Evolutionary conservation across 2,113 vertebrate species (phyloP).

Genomic region (Psilopogon haemacephalus): DNA sequence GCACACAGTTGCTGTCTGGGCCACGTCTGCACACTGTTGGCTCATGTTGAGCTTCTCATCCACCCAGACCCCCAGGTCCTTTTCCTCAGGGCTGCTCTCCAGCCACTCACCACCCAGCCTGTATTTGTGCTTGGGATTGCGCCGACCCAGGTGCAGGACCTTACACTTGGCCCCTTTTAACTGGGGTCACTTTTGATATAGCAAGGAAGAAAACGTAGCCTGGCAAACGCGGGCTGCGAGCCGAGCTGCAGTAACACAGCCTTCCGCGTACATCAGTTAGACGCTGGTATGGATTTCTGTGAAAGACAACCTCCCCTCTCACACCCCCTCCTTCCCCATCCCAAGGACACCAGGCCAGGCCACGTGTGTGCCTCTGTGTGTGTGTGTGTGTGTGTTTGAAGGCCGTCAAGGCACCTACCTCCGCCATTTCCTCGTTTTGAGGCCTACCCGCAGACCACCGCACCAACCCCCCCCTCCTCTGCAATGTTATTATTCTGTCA

Average conservation of each 20-base stretch:
- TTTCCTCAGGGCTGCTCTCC: too few relatives aligned
- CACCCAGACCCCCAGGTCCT: too few relatives aligned
- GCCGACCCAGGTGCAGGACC: too few relatives aligned
- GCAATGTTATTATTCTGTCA: conserved; percentile 95
- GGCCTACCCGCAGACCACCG: conserved; percentile 62
- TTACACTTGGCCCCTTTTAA: too few relatives aligned
- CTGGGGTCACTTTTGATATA: background rate
- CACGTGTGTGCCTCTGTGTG: conserved; percentile 59
- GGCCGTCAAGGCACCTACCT: conserved; percentile 83
- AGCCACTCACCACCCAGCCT: too few relatives aligned
- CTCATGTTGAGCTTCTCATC: too few relatives aligned
- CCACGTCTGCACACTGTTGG: too few relatives aligned
- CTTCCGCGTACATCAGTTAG: background rate
- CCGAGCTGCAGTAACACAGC: background rate
- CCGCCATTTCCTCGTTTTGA: conserved; percentile 88
- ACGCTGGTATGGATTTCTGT: conserved; percentile 13
- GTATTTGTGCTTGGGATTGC: too few relatives aligned
- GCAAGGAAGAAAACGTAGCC: background rate
- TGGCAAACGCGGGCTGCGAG: background rate
- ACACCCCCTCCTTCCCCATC: conserved; percentile 55
- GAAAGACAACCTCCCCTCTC: conserved; percentile 67
- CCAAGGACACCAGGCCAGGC: conserved; percentile 74
- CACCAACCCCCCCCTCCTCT: conserved; percentile 79
- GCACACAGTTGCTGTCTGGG: too few relatives aligned
- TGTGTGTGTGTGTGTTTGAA: conserved; percentile 73